Evolutionary conservation across 2,888 invertebrate genomes (phyloP).

Genomic region (Trachelus tabidus): DNA sequence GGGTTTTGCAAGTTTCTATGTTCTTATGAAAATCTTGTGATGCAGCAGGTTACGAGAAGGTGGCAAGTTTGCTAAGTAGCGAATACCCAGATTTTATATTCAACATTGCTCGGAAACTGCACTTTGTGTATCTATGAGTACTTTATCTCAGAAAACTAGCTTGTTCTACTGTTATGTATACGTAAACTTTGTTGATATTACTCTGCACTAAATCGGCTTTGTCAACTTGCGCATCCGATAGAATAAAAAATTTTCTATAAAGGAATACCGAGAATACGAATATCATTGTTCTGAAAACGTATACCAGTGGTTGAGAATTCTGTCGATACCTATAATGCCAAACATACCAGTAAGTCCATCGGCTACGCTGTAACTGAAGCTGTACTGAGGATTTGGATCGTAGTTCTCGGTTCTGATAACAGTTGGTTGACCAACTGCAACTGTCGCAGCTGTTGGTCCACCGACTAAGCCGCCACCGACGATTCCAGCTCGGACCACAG

Average conservation of each 20-base stretch:
- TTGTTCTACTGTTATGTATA: neutral
- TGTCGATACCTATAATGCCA: neutral
- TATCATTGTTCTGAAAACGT: neutral
- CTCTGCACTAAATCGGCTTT: neutral
- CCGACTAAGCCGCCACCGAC: slow-evolving; percentile 33
- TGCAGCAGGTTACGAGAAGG: neutral
- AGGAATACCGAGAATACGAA: neutral
- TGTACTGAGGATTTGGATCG: slow-evolving; percentile 57
- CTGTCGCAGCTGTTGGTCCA: slow-evolving; percentile 39
- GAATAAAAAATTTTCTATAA: neutral
- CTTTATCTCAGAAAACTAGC: neutral
- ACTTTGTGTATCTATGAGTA: neutral
- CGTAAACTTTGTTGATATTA: neutral
- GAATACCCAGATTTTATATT: neutral
- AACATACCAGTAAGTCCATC: slow-evolving; percentile 55
- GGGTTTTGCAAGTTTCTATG: neutral
- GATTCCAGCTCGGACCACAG: slow-evolving; percentile 46
- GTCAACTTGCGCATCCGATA: neutral
- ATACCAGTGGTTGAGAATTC: neutral
- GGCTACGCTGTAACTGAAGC: slow-evolving; percentile 59
- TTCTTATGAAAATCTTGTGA: neutral
- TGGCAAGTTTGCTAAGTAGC: neutral
- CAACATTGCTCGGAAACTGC: neutral
- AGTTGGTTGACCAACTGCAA: slow-evolving; percentile 48
- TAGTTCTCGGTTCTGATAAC: slow-evolving; percentile 45